Percentiles rank a stretch among this genome's conserved stretches.
These are phyloP conservation scores for Lutjanus campechanus DNA, from an alignment of 2,797 vertebrate genomes.

Conservation along the genomic window DNA sequence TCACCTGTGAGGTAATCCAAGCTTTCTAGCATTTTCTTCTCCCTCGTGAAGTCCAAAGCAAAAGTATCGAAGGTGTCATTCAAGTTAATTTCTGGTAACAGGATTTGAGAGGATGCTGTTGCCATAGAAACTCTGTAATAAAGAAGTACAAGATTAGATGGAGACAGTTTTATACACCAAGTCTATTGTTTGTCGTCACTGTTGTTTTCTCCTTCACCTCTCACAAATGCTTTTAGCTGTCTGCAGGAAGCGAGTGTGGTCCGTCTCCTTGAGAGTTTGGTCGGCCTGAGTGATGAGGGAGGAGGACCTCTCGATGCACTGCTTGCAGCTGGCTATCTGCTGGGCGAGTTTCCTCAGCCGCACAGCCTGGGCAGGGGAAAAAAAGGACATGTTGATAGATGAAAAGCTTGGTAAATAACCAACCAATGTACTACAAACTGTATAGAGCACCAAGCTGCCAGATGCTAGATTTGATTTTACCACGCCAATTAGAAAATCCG, in stretches of 20 bases:
- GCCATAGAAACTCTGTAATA: constrained; percentile 96
- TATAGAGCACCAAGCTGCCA: constrained; percentile 12
- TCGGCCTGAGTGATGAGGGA: constrained; percentile 97
- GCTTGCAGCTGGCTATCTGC: constrained; percentile 97
- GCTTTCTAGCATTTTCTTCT: constrained; percentile 97
- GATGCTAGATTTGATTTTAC: constrained; percentile 46
- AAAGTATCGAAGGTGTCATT: constrained; percentile 98
- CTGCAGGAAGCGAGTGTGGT: constrained; percentile 96
- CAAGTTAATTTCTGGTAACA: constrained; percentile 98
- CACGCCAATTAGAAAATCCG: constrained; percentile 27
- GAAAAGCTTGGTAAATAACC: constrained; percentile 42
- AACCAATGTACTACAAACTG: not conserved
- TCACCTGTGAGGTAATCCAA: constrained; percentile 99
- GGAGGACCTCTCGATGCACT: constrained; percentile 96
- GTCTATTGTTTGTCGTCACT: not conserved
- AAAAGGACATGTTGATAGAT: constrained; percentile 37
- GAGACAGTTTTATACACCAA: not conserved
- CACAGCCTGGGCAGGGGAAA: constrained; percentile 86
- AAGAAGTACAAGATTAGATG: constrained; percentile 17
- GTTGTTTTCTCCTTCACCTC: constrained; percentile 83
- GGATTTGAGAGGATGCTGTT: constrained; percentile 97
- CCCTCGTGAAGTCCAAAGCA: constrained; percentile 95
- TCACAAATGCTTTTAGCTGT: constrained; percentile 98
- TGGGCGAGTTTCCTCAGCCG: constrained; percentile 95
- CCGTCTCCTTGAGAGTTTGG: constrained; percentile 95